Base-by-base conservation (phyloP, 2,888 invertebrate genomes). In the Malachius bipustulatus region DNA sequence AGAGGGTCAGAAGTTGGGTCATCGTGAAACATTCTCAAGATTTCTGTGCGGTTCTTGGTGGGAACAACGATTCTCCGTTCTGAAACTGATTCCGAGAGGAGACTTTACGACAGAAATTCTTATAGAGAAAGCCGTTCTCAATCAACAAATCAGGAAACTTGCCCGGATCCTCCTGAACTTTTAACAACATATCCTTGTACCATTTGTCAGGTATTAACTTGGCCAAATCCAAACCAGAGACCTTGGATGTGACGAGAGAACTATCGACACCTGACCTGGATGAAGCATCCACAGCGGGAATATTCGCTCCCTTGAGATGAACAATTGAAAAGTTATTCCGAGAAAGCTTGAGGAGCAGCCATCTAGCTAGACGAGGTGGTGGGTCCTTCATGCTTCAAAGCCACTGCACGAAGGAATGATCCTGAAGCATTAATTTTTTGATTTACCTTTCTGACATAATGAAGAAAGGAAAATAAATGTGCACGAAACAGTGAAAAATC, bases 1-100 rank as follows among this genome's bases (percentile, higher is more conserved):
- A 19, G n/a, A 19, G 6, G 24, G 6, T n/a, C 24, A 19, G 24
- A 6, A n/a, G 19, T 2, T 9, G 30, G 14, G 10, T 30, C 31
- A 30, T 36, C 36, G 26, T 36, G 36, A 26, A 10, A 19, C 16
- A 4, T 15, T 2, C 16, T 26, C 14, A 34, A 2, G 2, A 34
- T 16, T 28, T n/a, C 16, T 10, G 2, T 2, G 4, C 27, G 12
- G 16, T 34, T 9, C 14, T 14, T 4, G 4, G 4, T 14, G 8
- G 15, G 11, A 14, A 28, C 14, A 9, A 10, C n/a, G 8, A 10
- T 11, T 28, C 11, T 28, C 12, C 29, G 11, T 6, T 11, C 29
- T 6, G 29, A 6, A 28, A 11, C 8, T 19, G 24, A 19, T 8
- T 19, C 24, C 6, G 24, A 8, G 24, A 19, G n/a, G 6, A n/a